These are phyloP conservation scores for Seriola quinqueradiata DNA, from an alignment of 2,113 vertebrate species.

Conservation along the genomic window DNA sequence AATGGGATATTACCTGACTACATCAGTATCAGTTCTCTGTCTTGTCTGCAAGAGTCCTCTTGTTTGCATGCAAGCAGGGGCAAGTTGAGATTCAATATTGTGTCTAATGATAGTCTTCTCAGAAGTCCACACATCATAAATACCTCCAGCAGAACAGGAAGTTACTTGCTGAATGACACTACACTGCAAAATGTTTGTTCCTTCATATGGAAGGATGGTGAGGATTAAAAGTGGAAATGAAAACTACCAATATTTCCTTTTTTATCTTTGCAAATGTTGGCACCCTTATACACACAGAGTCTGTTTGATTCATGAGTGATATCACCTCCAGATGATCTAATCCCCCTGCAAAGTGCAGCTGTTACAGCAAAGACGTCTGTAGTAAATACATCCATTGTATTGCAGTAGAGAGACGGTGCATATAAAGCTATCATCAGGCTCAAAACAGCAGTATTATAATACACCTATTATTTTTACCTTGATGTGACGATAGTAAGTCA, in stretches of 20 bases:
- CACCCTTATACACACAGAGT: not conserved
- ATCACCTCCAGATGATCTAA: constrained; percentile 47
- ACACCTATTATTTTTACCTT: constrained; percentile 76
- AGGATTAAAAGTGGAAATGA: constrained; percentile 11
- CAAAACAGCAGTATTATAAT: constrained; percentile 3
- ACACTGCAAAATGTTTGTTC: constrained; percentile 11
- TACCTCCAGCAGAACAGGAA: constrained; percentile 72
- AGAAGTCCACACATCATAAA: constrained; percentile 77
- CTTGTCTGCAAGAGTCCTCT: constrained; percentile 52
- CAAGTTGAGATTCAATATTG: constrained; percentile 79
- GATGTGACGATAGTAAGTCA: constrained; percentile 65
- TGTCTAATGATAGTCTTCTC: constrained; percentile 80
- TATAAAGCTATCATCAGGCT: constrained; percentile 5
- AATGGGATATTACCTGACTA: constrained; percentile 40
- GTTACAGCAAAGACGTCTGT: constrained; percentile 35
- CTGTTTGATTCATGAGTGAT: constrained; percentile 34
- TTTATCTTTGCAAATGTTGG: constrained; percentile 16
- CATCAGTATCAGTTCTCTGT: constrained; percentile 43
- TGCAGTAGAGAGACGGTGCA: not conserved
- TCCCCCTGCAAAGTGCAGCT: constrained; percentile 40
- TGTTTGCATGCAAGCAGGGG: constrained; percentile 71
- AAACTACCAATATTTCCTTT: not conserved
- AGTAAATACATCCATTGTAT: not conserved
- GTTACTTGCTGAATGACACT: constrained; percentile 24
- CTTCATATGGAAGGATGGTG: constrained; percentile 14